phyloP scores from a whole-genome alignment of 1,140 invertebrate genomes.

The Protaetia brevitarsis region DNA sequence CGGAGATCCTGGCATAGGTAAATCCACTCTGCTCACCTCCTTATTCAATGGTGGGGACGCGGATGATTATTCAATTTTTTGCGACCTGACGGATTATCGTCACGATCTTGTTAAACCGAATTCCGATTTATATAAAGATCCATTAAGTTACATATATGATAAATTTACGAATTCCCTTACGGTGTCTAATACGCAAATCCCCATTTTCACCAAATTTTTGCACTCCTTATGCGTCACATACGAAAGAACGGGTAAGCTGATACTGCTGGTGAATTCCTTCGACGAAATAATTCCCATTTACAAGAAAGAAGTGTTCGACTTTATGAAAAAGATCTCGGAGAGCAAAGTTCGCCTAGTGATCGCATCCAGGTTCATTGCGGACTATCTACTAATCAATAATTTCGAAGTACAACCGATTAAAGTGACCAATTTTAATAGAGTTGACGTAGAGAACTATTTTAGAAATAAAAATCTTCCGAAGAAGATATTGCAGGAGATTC shows the following conservation, averaged over 20 bases:
- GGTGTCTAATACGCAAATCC: background rate
- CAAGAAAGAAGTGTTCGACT: background rate
- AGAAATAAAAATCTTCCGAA: background rate
- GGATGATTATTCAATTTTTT: background rate
- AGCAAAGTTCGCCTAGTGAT: background rate
- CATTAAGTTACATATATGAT: background rate
- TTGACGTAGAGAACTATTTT: background rate
- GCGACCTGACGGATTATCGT: background rate
- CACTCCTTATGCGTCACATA: background rate
- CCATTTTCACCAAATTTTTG: background rate
- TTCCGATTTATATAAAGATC: background rate
- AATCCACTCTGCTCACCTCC: background rate
- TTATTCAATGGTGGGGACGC: background rate
- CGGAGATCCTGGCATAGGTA: background rate
- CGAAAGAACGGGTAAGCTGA: background rate
- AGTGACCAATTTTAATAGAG: background rate
- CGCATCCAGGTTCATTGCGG: background rate
- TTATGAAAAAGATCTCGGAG: background rate
- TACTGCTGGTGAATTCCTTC: background rate
- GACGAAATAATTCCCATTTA: background rate
- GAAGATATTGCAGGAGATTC: background rate
- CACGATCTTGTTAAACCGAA: background rate
- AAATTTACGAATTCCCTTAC: background rate
- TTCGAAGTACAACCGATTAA: background rate
- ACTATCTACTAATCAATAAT: background rate